phyloP scores from a whole-genome alignment of 2,797 vertebrate genomes.

The Neoniphon sammara region DNA sequence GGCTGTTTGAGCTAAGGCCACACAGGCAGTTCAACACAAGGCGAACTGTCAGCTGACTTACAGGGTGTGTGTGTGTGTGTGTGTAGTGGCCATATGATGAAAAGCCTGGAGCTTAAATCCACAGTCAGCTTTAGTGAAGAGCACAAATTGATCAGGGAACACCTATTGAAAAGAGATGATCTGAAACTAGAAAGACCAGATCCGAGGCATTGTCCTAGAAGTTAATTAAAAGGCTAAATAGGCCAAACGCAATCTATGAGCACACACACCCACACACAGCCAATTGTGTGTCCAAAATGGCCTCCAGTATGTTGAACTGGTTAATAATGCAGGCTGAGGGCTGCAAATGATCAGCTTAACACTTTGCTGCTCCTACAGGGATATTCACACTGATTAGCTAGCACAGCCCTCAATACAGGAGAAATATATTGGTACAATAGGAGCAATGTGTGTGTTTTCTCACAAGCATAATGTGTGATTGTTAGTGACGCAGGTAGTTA shows the following conservation, averaged over 20 bases:
- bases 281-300: constrained; percentile 41
- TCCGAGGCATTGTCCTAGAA: not conserved
- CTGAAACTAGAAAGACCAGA: not conserved
- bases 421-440: constrained; percentile 25
- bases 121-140: not conserved
- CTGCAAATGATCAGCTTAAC: constrained; percentile 52
- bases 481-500: not conserved
- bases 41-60: constrained; percentile 47
- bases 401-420: constrained; percentile 7
- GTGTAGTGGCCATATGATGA: not conserved
- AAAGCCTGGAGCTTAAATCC: not conserved
- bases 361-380: constrained; percentile 15
- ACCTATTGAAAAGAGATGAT: not conserved
- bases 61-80: constrained; percentile 3
- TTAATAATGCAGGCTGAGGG: constrained; percentile 64
- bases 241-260: constrained; percentile 35
- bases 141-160: constrained; percentile 4
- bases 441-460: not conserved
- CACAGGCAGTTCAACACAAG: constrained; percentile 46
- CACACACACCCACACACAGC: not conserved
- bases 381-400: constrained; percentile 34
- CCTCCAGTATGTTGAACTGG: constrained; percentile 37
- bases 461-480: not conserved
- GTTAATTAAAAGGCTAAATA: constrained; percentile 46
- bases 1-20: constrained; percentile 16